A percentile compares a stretch with the other conserved stretches of the same genome.
Evolutionary conservation across 2,888 invertebrate genomes (phyloP).

Genomic region (Drosophila yooni): DNA sequence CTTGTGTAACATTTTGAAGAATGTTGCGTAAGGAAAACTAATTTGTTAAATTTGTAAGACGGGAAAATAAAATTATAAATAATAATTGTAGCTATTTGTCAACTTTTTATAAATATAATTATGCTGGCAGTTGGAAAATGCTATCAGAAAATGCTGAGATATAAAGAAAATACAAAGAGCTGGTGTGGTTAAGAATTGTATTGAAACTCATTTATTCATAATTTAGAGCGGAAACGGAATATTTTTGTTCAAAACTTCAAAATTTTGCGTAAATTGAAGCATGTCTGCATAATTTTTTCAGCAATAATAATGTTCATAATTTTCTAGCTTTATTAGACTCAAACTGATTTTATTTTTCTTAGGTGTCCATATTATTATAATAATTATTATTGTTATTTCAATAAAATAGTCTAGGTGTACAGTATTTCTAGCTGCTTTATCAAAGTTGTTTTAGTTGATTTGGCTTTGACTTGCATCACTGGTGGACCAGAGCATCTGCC

Average conservation of each 20-base stretch:
- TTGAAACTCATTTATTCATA: neutral
- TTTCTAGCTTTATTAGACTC: neutral
- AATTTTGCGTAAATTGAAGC: neutral
- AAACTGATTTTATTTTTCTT: neutral
- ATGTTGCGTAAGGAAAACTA: neutral
- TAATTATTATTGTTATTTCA: neutral
- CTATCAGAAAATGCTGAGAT: neutral
- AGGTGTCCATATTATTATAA: neutral
- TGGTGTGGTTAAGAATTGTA: neutral
- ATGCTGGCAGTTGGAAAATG: neutral
- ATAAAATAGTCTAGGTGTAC: neutral
- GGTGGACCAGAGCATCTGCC: constrained; percentile 12
- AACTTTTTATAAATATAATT: neutral
- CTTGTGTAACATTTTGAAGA: neutral
- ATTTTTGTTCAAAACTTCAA: neutral
- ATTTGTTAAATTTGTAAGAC: neutral
- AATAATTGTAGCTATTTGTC: neutral
- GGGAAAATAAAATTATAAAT: neutral
- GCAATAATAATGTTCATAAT: neutral
- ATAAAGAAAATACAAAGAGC: neutral
- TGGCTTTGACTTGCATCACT: neutral
- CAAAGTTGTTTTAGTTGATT: neutral
- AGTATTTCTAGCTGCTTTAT: neutral
- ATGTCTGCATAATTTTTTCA: neutral
- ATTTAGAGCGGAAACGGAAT: neutral